Evolutionary conservation across 2,888 invertebrate genomes (phyloP).

Genomic region (Taenaris catops): DNA sequence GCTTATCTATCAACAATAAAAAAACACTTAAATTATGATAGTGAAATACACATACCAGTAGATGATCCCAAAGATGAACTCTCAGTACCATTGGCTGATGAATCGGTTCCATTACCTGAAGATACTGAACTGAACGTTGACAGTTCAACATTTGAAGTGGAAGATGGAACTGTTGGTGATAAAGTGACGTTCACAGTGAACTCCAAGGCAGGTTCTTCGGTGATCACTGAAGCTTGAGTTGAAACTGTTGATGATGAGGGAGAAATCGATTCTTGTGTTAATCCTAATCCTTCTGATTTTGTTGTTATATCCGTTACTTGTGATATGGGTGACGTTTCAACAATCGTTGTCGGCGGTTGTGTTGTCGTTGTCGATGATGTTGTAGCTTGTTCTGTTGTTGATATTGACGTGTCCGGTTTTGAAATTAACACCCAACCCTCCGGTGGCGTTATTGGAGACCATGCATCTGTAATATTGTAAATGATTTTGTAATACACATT

Average conservation of each 20-base stretch:
- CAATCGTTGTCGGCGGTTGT: conserved; percentile 26
- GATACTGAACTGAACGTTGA: conserved; percentile 19
- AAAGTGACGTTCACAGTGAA: conserved; percentile 62
- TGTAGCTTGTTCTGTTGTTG: conserved; percentile 31
- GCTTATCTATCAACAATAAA: no score
- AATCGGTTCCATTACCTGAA: conserved; percentile 30
- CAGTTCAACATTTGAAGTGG: conserved; percentile 39
- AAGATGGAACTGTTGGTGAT: conserved; percentile 39
- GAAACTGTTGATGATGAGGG: conserved; percentile 15
- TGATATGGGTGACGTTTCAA: conserved; percentile 30
- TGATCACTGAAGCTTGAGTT: conserved; percentile 20
- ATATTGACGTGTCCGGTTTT: conserved; percentile 45
- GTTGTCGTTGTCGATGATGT: conserved; percentile 32
- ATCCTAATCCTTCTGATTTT: conserved; percentile 21
- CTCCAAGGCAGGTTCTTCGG: conserved; percentile 38
- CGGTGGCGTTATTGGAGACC: conserved; percentile 83
- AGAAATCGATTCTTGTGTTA: conserved; percentile 16
- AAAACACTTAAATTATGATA: no score
- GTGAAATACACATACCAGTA: conserved; percentile 22
- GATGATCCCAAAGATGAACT: conserved; percentile 21
- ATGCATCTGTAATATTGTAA: conserved; percentile 78
- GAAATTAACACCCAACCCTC: conserved; percentile 83
- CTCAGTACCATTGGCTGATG: conserved; percentile 33
- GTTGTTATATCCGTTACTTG: conserved; percentile 43
- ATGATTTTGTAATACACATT: no score